phyloP scores from a whole-genome alignment of 2,113 vertebrate species.

The Alaudala cheleensis region DNA sequence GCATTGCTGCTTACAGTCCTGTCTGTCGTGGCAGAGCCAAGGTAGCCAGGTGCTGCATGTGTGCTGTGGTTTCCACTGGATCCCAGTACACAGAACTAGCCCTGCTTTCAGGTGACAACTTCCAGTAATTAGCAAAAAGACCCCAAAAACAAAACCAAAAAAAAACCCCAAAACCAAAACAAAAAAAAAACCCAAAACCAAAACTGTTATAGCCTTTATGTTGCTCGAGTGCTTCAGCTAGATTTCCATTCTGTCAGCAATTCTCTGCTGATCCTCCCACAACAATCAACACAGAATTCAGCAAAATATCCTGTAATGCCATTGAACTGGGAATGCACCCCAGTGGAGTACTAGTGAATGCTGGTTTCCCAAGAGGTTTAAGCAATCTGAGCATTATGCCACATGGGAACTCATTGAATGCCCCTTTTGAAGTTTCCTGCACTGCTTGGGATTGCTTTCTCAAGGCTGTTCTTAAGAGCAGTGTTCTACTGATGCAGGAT shows the following conservation, averaged over 20 bases:
- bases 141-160: too few species aligned
- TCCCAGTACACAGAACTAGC: not conserved
- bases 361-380: not conserved
- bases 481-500: not conserved
- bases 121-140: not conserved
- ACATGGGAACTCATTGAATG: not conserved
- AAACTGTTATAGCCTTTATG: not conserved
- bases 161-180: not conserved
- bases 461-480: not conserved
- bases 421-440: not conserved
- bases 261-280: not conserved
- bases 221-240: not conserved
- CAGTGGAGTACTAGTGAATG: not conserved
- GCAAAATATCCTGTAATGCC: constrained; percentile 23
- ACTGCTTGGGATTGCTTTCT: not conserved
- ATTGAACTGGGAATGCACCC: not conserved
- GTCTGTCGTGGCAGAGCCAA: not conserved
- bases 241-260: not conserved
- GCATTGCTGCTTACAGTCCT: not conserved
- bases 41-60: not conserved
- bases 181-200: too few species aligned
- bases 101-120: not conserved
- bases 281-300: not conserved
- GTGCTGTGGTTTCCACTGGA: not conserved
- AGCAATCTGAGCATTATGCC: constrained; percentile 17